Percentiles rank a stretch among this genome's conserved stretches.
Evolutionary conservation across 2,113 vertebrate genomes (phyloP).

Genomic region (Genyomyrus donnyi): DNA sequence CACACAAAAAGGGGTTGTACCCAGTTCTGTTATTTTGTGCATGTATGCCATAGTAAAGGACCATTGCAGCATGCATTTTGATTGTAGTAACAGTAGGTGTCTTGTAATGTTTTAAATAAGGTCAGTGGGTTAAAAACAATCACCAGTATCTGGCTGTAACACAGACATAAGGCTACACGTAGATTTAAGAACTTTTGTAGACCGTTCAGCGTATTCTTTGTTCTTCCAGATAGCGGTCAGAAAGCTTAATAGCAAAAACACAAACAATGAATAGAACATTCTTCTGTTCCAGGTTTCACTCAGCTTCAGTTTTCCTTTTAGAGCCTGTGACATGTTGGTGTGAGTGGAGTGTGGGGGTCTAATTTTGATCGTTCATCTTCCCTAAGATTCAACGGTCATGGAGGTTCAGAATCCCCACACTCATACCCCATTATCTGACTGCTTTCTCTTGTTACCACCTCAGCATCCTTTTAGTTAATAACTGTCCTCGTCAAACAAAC

Average conservation of each 20-base stretch:
- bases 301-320: neutral
- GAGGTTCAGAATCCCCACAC: neutral
- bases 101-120: neutral
- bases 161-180: neutral
- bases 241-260: neutral
- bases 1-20: neutral
- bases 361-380: neutral
- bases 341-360: neutral
- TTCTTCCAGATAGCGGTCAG: neutral
- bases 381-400: neutral
- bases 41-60: neutral
- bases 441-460: neutral
- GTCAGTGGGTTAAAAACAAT: neutral
- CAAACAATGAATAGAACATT: neutral
- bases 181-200: neutral
- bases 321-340: neutral
- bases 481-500: neutral
- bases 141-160: neutral
- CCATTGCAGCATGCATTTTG: neutral
- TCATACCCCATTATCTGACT: neutral
- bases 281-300: neutral
- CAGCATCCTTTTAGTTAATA: neutral
- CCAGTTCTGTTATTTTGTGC: neutral
- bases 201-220: neutral
- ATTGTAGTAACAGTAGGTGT: neutral